A percentile compares a stretch with the other conserved stretches of the same genome.
phyloP scores from a whole-genome alignment of 2,888 invertebrate species.

The Itoplectis maculator region DNA sequence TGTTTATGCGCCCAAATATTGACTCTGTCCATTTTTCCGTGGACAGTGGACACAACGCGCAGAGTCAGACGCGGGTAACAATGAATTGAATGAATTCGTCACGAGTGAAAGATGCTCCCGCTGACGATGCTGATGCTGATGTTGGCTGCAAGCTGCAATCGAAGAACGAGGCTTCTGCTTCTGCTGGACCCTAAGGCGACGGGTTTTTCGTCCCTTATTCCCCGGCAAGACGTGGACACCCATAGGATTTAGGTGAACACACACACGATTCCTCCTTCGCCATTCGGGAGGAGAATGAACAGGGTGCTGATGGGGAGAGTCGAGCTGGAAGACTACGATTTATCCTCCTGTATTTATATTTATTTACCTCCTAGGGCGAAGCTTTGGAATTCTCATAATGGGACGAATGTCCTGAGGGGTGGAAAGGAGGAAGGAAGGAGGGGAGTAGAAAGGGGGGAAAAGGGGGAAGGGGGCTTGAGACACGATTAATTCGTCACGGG shows the following conservation, averaged over 20 bases:
- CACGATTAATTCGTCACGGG: conserved; percentile 60
- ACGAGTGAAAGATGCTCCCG: conserved; percentile 38
- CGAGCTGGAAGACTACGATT: neutral
- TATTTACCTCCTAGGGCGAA: conserved; percentile 46
- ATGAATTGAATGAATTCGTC: conserved; percentile 64
- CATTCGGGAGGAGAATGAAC: neutral
- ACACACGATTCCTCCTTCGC: conserved; percentile 17
- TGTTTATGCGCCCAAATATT: conserved; percentile 61
- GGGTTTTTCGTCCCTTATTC: conserved; percentile 25
- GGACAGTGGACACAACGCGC: conserved; percentile 2
- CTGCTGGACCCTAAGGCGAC: conserved; percentile 38
- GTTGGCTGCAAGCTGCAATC: no score
- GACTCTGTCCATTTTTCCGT: conserved; percentile 62
- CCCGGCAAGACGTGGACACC: neutral
- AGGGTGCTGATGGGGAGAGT: conserved; percentile 30
- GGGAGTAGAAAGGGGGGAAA: no score
- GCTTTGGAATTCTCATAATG: conserved; percentile 24
- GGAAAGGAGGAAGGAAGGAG: no score
- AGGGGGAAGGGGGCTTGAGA: neutral
- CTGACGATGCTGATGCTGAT: conserved; percentile 53
- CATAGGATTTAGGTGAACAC: neutral
- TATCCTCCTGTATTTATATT: conserved; percentile 40
- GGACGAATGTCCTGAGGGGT: conserved; percentile 19
- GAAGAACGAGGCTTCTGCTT: no score
- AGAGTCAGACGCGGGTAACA: conserved; percentile 24